A percentile compares a stretch with the other conserved stretches of the same genome.
Evolutionary conservation across 2,797 vertebrate genomes (phyloP).

Genomic region (Sternotherus odoratus): DNA sequence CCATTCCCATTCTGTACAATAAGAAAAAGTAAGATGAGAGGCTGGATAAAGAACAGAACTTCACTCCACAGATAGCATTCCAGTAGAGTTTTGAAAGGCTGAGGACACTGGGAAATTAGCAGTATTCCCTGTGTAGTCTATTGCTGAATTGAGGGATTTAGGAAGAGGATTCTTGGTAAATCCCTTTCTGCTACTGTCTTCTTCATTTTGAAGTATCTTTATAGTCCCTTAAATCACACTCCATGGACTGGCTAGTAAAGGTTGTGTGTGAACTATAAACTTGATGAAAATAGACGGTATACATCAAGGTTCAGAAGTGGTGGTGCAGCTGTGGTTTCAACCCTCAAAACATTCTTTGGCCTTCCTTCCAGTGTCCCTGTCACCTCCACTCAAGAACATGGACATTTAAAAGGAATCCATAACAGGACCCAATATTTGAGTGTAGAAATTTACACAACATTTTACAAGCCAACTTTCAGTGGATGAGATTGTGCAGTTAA

Average conservation of each 20-base stretch:
- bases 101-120: neutral
- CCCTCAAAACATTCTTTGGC: neutral
- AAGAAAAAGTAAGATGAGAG: neutral
- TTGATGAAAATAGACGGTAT: neutral
- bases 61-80: neutral
- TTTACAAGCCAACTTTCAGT: neutral
- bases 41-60: neutral
- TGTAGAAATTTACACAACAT: neutral
- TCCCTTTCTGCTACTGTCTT: neutral
- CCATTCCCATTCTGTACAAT: neutral
- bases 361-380: neutral
- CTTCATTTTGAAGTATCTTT: neutral
- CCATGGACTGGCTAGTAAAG: neutral
- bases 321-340: neutral
- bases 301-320: neutral
- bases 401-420: neutral
- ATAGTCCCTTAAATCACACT: neutral
- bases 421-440: neutral
- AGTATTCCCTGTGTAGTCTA: neutral
- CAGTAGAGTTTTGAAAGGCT: neutral
- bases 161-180: neutral
- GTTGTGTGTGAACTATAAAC: neutral
- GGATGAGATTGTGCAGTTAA: neutral
- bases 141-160: neutral
- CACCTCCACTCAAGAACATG: neutral